Conservation (phyloP, 2,888 invertebrate species). For the Physocephala rufipes region DNA sequence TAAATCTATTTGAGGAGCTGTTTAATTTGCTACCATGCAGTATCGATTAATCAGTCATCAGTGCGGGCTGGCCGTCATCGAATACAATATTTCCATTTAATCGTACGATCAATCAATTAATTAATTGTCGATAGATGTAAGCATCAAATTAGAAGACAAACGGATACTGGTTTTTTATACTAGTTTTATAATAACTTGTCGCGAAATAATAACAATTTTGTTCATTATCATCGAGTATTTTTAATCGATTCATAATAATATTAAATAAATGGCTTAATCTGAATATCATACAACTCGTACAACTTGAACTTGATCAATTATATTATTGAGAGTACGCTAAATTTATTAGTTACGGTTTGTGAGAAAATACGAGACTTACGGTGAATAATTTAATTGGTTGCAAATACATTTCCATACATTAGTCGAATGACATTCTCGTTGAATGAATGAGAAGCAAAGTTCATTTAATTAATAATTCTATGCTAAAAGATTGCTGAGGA, state of each 20-base stretch:
- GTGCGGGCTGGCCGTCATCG: background rate
- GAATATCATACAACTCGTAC: too few species aligned
- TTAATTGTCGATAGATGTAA: background rate
- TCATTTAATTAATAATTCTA: background rate
- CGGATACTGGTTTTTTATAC: slow-evolving; percentile 1
- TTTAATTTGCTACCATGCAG: background rate
- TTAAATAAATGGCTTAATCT: too few species aligned
- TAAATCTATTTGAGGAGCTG: background rate
- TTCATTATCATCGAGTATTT: too few species aligned
- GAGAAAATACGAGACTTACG: too few species aligned
- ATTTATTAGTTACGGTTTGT: too few species aligned
- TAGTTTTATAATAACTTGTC: too few species aligned
- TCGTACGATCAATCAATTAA: too few species aligned
- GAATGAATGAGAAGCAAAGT: background rate
- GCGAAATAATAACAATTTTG: too few species aligned
- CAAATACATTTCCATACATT: background rate
- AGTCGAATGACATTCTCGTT: too few species aligned
- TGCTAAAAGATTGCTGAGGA: background rate
- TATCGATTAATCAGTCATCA: background rate
- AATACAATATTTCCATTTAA: background rate
- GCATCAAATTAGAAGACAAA: background rate
- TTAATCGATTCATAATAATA: too few species aligned
- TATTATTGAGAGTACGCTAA: too few species aligned
- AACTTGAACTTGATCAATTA: too few species aligned
- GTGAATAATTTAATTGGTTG: background rate